Evolutionary conservation across 2,113 vertebrate genomes (phyloP).

Genomic region (Stegostoma tigrinum): DNA sequence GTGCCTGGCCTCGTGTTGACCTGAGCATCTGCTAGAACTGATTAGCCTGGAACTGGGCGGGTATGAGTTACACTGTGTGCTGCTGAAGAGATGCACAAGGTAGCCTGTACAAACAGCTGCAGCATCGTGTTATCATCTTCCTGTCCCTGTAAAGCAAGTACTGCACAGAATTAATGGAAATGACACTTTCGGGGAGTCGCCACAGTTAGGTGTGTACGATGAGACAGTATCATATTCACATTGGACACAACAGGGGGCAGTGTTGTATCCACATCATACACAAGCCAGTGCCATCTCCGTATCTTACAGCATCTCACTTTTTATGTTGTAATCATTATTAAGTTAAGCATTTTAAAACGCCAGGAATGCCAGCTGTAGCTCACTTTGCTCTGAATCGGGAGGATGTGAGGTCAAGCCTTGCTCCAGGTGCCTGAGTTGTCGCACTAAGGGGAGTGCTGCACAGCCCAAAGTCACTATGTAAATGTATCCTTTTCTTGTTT

Average conservation of each 20-base stretch:
- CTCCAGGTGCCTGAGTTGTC: not conserved
- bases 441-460: not conserved
- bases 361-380: not conserved
- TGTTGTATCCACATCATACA: no score
- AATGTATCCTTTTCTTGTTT: not conserved
- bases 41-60: not conserved
- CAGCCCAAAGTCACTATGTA: not conserved
- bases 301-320: no score
- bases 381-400: not conserved
- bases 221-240: no score
- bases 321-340: no score
- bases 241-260: no score
- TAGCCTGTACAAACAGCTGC: not conserved
- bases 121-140: not conserved
- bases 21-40: not conserved
- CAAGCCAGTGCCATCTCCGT: no score
- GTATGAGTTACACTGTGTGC: not conserved
- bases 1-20: not conserved
- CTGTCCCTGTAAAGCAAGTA: not conserved
- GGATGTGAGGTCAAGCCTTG: not conserved
- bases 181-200: not conserved
- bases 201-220: no score
- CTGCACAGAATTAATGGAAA: not conserved
- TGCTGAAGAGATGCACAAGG: not conserved
- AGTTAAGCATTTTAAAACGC: no score